Evolutionary conservation across 1,140 invertebrate species (phyloP).

Genomic region (Phenacoccus solenopsis): DNA sequence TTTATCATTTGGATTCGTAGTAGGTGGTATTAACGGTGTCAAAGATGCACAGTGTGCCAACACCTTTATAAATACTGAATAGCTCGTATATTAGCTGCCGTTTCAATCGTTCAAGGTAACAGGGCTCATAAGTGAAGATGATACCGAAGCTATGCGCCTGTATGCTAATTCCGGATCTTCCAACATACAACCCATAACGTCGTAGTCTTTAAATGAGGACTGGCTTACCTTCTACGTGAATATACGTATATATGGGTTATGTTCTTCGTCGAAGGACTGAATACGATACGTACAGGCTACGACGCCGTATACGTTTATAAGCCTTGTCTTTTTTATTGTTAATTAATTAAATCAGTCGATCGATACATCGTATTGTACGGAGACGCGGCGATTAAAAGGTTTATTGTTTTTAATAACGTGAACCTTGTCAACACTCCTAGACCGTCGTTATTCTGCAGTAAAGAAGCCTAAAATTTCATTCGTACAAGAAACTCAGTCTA

Average conservation of each 20-base stretch:
- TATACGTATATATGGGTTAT: not conserved
- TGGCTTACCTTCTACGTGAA: constrained; percentile 4
- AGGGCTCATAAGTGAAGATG: not conserved
- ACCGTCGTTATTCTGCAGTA: too few species aligned
- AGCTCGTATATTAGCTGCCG: not conserved
- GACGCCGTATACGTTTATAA: not conserved
- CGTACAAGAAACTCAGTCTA: too few species aligned
- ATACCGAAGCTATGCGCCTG: not conserved
- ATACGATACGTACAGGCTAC: not conserved
- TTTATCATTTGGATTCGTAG: not conserved
- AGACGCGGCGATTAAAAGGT: too few species aligned
- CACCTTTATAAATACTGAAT: too few species aligned
- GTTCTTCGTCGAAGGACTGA: not conserved
- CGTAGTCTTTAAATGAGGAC: not conserved
- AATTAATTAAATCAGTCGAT: not conserved
- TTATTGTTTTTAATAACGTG: too few species aligned
- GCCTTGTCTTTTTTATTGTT: not conserved
- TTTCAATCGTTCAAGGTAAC: constrained; percentile 1
- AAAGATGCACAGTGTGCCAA: too few species aligned
- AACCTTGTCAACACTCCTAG: too few species aligned
- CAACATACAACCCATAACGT: constrained; percentile 5
- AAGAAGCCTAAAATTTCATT: too few species aligned
- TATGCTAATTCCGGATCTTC: constrained; percentile 15
- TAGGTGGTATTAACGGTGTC: constrained; percentile 1
- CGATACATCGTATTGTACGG: too few species aligned